These are phyloP conservation scores for Sorex maritimensis DNA, from an alignment of 2,797 vertebrate species.

Conservation along the genomic window DNA sequence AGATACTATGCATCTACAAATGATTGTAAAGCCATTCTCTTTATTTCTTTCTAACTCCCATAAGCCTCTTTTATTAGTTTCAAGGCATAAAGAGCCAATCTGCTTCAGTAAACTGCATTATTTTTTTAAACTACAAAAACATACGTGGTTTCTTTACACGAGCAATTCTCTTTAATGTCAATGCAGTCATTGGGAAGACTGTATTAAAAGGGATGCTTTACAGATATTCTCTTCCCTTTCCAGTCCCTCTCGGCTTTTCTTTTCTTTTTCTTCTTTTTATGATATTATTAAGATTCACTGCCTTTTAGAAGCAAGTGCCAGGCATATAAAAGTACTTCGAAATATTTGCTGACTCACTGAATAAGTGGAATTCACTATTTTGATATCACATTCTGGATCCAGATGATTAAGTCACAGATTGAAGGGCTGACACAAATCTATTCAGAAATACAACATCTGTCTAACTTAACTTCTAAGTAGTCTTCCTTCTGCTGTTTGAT, in stretches of 20 bases:
- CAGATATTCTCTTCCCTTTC: slow-evolving; percentile 8
- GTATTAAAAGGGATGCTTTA: slow-evolving; percentile 58
- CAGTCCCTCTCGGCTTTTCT: not conserved
- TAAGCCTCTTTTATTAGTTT: slow-evolving; percentile 80
- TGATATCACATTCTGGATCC: slow-evolving; percentile 47
- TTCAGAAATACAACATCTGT: slow-evolving; percentile 40
- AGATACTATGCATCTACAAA: slow-evolving; percentile 77
- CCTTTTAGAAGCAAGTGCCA: not conserved
- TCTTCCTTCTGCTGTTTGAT: slow-evolving; percentile 3
- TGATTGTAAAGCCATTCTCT: slow-evolving; percentile 78
- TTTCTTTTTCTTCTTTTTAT: not conserved
- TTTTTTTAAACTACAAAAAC: slow-evolving; percentile 78
- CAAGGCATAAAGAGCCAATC: slow-evolving; percentile 77
- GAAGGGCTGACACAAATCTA: slow-evolving; percentile 9
- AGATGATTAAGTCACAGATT: slow-evolving; percentile 21
- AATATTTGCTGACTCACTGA: slow-evolving; percentile 59
- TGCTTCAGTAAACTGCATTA: slow-evolving; percentile 80
- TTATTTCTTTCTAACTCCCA: slow-evolving; percentile 84
- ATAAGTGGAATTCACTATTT: slow-evolving; percentile 56
- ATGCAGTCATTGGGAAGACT: slow-evolving; percentile 50
- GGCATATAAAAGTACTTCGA: slow-evolving; percentile 33
- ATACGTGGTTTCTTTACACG: slow-evolving; percentile 42
- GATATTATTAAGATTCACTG: slow-evolving; percentile 46
- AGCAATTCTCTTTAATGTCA: slow-evolving; percentile 71
- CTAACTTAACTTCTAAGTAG: slow-evolving; percentile 6